Conservation (phyloP, 2,888 invertebrate genomes). For the Drosophila atripex region DNA sequence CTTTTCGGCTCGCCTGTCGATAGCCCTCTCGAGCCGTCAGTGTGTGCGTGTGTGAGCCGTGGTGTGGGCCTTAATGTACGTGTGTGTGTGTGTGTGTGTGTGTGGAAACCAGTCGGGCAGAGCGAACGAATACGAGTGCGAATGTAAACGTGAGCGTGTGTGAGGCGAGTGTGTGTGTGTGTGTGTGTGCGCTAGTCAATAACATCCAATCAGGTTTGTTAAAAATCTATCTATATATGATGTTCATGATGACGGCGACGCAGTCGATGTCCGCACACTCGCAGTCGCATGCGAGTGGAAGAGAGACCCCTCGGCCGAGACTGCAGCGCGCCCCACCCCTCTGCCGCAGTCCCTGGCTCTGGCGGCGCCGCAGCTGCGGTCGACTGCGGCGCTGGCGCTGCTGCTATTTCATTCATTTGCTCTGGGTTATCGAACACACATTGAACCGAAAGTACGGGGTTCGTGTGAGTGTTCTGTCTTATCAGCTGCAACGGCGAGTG, state of each 20-base stretch:
- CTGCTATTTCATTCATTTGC: slow-evolving; percentile 69
- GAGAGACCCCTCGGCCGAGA: slow-evolving; percentile 17
- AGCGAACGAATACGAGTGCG: slow-evolving; percentile 31
- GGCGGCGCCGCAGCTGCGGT: not conserved
- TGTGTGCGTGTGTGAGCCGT: slow-evolving; percentile 7
- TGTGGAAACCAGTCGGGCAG: slow-evolving; percentile 32
- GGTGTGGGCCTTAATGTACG: not conserved
- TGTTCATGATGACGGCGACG: slow-evolving; percentile 81
- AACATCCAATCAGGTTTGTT: slow-evolving; percentile 84
- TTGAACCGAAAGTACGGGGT: slow-evolving; percentile 54
- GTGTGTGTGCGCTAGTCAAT: slow-evolving; percentile 82
- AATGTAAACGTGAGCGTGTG: not conserved
- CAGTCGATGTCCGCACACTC: slow-evolving; percentile 77
- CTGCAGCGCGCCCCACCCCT: slow-evolving; percentile 24
- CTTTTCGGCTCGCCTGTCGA: slow-evolving; percentile 41
- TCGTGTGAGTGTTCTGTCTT: slow-evolving; percentile 54
- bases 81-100: slow-evolving; percentile 9
- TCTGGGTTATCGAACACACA: slow-evolving; percentile 74
- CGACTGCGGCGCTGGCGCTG: slow-evolving; percentile 10
- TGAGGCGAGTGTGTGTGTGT: slow-evolving; percentile 55
- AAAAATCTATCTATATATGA: slow-evolving; percentile 83
- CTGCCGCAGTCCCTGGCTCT: slow-evolving; percentile 1
- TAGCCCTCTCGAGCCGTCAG: slow-evolving; percentile 3
- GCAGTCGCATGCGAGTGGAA: slow-evolving; percentile 31
- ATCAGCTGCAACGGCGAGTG: slow-evolving; percentile 65